Base-by-base conservation (phyloP, 2,888 invertebrate genomes). In the Bibio marci region DNA sequence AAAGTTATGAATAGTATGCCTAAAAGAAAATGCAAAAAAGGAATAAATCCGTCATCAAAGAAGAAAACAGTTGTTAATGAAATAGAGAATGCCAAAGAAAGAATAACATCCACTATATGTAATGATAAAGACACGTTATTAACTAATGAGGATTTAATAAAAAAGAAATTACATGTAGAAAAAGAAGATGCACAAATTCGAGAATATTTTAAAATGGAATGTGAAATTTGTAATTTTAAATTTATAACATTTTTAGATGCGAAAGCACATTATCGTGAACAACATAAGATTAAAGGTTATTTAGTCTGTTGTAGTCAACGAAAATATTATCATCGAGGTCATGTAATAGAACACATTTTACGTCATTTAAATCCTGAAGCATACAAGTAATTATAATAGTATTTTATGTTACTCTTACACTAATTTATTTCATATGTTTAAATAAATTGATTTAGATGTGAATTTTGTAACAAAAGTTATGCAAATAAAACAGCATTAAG, bases 401-500 rank as follows among this genome's bases (percentile, higher is more conserved):
- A 8, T 14, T 11, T n/a, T n/a, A n/a, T 18, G 10, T 18, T 14
- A 17, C n/a, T n/a, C n/a, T n/a, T n/a, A n/a, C n/a, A n/a, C n/a
- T n/a, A n/a, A n/a, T n/a, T n/a, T n/a, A n/a, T n/a, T n/a, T n/a
- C n/a, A n/a, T n/a, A n/a, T n/a, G n/a, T n/a, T n/a, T n/a, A n/a
- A n/a, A n/a, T n/a, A n/a, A n/a, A n/a, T n/a, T n/a, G n/a, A 10
- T 10, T 12, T 44, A 33, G 39, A 12, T 39, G 39, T 15, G 22
- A 15, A 7, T 17, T 27, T 19, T 39, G 39, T 14, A n/a, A 18
- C 4, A 34, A 35, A 28, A 14, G 10, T 22, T 60, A 56, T 41
- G 52, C 58, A 25, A 57, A 59, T 37, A 58, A 56, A 26, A 56
- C 58, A 32, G 58, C 57, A n/a, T 59, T 58, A 35, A 55, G 54